Evolutionary conservation across 1,140 invertebrate species (phyloP), one percentile per base, ranked within the genome.

Genomic region (Elymnias hypermnestra): DNA sequence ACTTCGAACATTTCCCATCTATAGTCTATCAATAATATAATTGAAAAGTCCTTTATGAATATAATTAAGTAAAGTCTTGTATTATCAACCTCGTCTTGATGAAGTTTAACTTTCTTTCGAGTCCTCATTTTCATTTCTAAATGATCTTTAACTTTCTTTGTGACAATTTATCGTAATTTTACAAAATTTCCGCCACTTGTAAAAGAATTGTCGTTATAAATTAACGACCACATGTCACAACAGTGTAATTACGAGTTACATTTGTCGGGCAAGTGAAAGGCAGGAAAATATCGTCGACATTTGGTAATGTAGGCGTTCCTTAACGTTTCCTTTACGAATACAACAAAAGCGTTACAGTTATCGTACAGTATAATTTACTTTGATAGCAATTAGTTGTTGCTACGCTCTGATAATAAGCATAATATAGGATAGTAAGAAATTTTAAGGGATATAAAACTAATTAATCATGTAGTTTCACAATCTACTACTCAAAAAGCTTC

Each of bases 231-330:
- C 50, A 39, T 63, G 61, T 56, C 61, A 62, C 60, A 71, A 65
- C 46, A 22, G 53, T 26, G 42, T 54, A 68, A 68, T 68, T 68
- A 66, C 46, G 50, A 63, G 46, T 63, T 63, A 63, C 61, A 63
- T 49, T 39, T n/a, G n/a, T n/a, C 26, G 46, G 52, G 35, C 36
- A 6, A 15, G 44, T 44, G 47, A 41, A 52, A 51, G 48, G 23
- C 6, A 45, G 38, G 41, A 50, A 50, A 52, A 40, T 19, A 46
- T 3, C 14, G 33, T 45, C 10, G 28, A 33, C 28, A 40, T 54
- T 49, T 54, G 41, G 45, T 33, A 54, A 49, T 33, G 40, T 22
- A 22, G 45, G 52, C 40, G 45, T 35, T 7, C 14, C 28, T 9
- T n/a, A 21, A 31, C 31, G 25, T 50, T 50, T 50, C 47, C 47